These are phyloP conservation scores for Pteromalus puparum DNA, from an alignment of 1,140 invertebrate species.

Conservation along the genomic window DNA sequence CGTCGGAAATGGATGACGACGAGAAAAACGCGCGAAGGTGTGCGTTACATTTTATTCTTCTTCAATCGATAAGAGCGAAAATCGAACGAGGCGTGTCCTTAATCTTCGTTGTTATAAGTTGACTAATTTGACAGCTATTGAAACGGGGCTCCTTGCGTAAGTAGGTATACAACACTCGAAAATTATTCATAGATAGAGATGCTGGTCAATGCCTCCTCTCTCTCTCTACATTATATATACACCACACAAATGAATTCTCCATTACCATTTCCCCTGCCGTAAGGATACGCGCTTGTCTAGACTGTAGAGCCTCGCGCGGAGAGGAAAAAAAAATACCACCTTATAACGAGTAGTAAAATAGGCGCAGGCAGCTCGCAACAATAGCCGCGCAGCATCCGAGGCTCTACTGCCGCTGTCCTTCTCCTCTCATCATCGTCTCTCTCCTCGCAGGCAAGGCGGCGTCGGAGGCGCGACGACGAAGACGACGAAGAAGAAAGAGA, in stretches of 20 bases:
- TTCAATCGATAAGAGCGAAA: constrained; percentile 5
- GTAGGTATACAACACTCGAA: too few relatives aligned
- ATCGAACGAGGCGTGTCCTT: neutral
- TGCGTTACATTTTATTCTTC: neutral
- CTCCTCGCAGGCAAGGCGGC: neutral
- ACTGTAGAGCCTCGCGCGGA: neutral
- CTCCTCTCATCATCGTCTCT: neutral
- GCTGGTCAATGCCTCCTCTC: too few relatives aligned
- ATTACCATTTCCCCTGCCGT: too few relatives aligned
- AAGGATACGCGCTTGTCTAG: neutral
- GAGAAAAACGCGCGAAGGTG: constrained; percentile 47
- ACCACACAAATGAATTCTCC: too few relatives aligned
- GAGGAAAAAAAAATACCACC: neutral
- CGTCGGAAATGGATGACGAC: constrained; percentile 40
- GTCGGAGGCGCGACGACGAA: constrained; percentile 23
- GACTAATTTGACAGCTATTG: neutral
- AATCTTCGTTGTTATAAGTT: too few relatives aligned
- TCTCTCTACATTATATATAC: too few relatives aligned
- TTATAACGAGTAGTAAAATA: constrained; percentile 6
- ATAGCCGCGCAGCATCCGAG: constrained; percentile 25
- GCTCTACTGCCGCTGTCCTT: neutral
- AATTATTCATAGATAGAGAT: too few relatives aligned
- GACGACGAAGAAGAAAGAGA: constrained; percentile 29
- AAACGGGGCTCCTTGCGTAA: neutral
- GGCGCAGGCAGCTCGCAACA: constrained; percentile 11